Evolutionary conservation across 2,888 invertebrate species (phyloP).

Genomic region (Philhelius pedissequus): DNA sequence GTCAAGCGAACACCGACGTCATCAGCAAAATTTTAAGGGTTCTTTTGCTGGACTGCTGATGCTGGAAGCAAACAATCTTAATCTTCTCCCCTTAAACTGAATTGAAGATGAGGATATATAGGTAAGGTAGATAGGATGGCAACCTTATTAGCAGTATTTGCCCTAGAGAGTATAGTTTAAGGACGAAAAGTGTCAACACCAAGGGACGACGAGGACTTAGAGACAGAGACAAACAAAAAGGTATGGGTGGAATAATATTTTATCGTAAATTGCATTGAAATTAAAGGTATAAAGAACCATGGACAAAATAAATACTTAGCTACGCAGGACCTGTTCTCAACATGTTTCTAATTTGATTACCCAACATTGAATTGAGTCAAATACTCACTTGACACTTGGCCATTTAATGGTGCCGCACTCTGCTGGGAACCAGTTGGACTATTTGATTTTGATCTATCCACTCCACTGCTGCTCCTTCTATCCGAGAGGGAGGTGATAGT

Average conservation of each 20-base stretch:
- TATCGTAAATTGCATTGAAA: not conserved
- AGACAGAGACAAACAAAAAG: not conserved
- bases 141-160: slow-evolving; percentile 46
- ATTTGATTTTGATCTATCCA: slow-evolving; percentile 78
- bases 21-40: slow-evolving; percentile 1
- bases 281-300: not conserved
- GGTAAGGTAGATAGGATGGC: slow-evolving; percentile 5
- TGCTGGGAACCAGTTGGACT: slow-evolving; percentile 70
- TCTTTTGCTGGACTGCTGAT: too few relatives aligned
- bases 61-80: slow-evolving; percentile 1
- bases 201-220: not conserved
- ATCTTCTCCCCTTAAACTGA: not conserved
- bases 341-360: slow-evolving; percentile 32
- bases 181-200: slow-evolving; percentile 19
- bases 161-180: not conserved
- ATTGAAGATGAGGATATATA: not conserved
- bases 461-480: slow-evolving; percentile 79
- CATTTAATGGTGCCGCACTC: slow-evolving; percentile 75
- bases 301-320: not conserved
- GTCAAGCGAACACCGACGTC: not conserved
- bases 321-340: not conserved
- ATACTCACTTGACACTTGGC: slow-evolving; percentile 80
- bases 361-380: slow-evolving; percentile 29
- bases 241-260: not conserved
- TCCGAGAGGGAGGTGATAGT: slow-evolving; percentile 71